Evolutionary conservation across 2,797 vertebrate species (phyloP), one percentile per base, ranked within the genome.

Genomic region (Pseudopleuronectes americanus): DNA sequence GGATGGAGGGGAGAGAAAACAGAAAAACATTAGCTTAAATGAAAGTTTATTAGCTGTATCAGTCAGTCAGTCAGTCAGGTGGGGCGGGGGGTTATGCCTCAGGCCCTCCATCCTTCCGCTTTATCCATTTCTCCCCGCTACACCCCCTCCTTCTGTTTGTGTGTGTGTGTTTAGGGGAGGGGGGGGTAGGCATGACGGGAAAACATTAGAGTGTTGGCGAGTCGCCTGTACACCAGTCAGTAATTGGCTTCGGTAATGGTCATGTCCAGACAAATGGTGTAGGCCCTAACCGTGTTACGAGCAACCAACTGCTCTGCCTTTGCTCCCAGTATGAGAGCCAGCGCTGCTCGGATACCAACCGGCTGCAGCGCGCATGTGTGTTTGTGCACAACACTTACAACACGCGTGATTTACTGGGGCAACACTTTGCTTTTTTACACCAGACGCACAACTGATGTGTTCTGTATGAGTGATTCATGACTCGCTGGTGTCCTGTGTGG

Each of bases 21-120:
- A 56, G 38, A 47, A 68, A 74, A 84, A 82, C 89, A 91, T 92
- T 92, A 91, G 81, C 89, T 91, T 92, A 92, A 93, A 92, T 92
- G 86, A 92, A 92, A 91, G 89, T 93, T 92, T 93, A 93, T 91
- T 92, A 91, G 89, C 90, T 90, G 90, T 90, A 92, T 92, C 90
- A 90, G 81, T 91, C 91, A 91, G 81, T 85, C 81, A 69, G 74
- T 41, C 57, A 69, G 74, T 41, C 57, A 28, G 56, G 61, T 55
- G 67, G 61, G 82, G 79, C 60, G 3, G 67, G 81, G 75, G 68
- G 73, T 70, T 74, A 77, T 24, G 81, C 91, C 79, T 60, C 68
- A 65, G 90, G 90, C 90, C 55, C 65, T 67, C 67, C 51, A 87
- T 84, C 68, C 76, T 60, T 86, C 76, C 68, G 74, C 68, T 81